Base-by-base conservation (phyloP, 2,888 invertebrate genomes). In the Drosophila macrospina region DNA sequence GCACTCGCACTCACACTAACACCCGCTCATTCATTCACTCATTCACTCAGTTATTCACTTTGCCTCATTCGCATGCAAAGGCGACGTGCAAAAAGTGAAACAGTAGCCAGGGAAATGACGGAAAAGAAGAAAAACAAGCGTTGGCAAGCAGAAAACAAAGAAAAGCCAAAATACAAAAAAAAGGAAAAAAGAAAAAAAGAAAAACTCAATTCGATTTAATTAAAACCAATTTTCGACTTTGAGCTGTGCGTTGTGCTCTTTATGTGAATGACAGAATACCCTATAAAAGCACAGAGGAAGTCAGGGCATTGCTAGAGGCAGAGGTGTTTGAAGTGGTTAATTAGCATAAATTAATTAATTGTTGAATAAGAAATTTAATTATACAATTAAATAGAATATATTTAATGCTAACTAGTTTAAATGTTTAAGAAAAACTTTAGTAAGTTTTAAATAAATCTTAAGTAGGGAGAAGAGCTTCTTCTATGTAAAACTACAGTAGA, bases 171-270 rank as follows among this genome's bases (percentile, higher is more conserved):
- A 26, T 6, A 26, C 0, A 26, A 26, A 26, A 26, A 26, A 30
- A 48, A 28, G 47, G n/a, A 45, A 26, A 37, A 20, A 15, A 8
- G 3, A 1, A 37, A 34, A 37, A 28, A 15, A 26, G 16, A 77
- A 79, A 79, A 83, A 73, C 77, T 75, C 82, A 85, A 87, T 89
- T 87, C 88, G 89, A 89, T 86, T 89, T 86, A 86, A 86, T 89
- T 89, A 86, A 89, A 86, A 89, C 83, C 86, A 89, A 87, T 88
- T 86, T 89, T 87, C 78, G 72, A 78, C 72, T 89, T 75, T 78
- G 63, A 69, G 71, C 62, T 66, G 50, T 28, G 50, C 57, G 26
- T 30, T 57, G 54, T 15, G 39, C 7, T 30, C 62, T 60, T 52
- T 50, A 63, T 60, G 42, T 28, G 62, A 47, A 56, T 48, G 36